These are phyloP conservation scores for Clarias batrachus DNA, from an alignment of 2,113 vertebrate genomes.

Conservation along the genomic window DNA sequence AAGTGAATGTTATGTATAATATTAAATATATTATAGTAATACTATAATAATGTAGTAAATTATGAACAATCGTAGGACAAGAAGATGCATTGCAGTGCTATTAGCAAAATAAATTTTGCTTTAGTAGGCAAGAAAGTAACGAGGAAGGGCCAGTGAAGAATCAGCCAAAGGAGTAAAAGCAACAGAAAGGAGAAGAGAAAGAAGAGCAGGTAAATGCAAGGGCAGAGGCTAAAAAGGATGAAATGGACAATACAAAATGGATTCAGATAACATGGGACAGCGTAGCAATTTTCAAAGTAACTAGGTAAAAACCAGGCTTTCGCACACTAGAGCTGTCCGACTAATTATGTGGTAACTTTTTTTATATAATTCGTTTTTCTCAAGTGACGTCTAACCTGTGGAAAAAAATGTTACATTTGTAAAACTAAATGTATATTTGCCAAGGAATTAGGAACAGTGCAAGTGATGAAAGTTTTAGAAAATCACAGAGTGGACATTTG, in stretches of 20 bases:
- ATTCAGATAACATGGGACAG: too few relatives aligned
- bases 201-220: constrained; percentile 17
- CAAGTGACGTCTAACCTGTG: not conserved
- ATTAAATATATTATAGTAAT: too few relatives aligned
- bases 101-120: not conserved
- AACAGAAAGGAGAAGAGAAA: not conserved
- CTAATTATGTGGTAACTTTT: too few relatives aligned
- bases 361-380: not conserved
- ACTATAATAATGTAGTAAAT: not conserved
- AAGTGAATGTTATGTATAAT: not conserved
- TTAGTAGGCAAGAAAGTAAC: constrained; percentile 21
- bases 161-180: constrained; percentile 17
- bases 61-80: not conserved
- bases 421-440: not conserved
- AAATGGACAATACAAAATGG: not conserved
- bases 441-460: not conserved
- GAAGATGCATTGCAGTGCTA: not conserved
- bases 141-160: constrained; percentile 4
- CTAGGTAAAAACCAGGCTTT: too few relatives aligned
- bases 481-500: not conserved
- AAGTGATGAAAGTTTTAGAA: not conserved
- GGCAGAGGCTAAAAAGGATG: not conserved
- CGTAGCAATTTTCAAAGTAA: too few relatives aligned
- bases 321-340: too few relatives aligned
- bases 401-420: not conserved